phyloP scores from a whole-genome alignment of 92 coral and sea anemone genomes.

The Isaurus tuberculatus region DNA sequence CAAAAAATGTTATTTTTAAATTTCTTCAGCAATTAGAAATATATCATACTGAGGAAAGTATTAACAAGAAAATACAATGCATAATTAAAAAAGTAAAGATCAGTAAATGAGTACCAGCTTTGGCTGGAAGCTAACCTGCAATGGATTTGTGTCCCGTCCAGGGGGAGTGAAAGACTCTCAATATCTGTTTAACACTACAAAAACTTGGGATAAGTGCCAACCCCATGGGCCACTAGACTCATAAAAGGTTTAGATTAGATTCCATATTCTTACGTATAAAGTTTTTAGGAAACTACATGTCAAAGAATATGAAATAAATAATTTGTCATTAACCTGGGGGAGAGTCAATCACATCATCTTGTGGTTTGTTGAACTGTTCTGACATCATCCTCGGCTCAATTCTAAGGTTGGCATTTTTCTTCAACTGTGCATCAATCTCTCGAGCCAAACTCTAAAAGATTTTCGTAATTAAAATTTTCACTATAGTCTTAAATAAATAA shows the following conservation, averaged over 20 bases:
- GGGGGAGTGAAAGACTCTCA: too few species aligned
- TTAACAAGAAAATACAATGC: background rate
- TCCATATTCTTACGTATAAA: too few species aligned
- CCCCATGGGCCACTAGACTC: too few species aligned
- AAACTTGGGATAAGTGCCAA: too few species aligned
- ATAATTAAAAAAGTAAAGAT: too few species aligned
- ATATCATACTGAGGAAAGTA: background rate
- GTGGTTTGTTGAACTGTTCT: slow-evolving; percentile 87
- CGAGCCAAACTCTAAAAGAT: slow-evolving; percentile 75
- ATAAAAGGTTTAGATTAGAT: too few species aligned
- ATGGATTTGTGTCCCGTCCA: too few species aligned
- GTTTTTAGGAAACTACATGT: too few species aligned
- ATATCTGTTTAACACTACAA: too few species aligned
- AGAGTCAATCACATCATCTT: slow-evolving; percentile 68
- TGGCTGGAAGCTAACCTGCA: too few species aligned
- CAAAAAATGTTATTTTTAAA: background rate
- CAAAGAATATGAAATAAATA: background rate
- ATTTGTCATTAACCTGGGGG: slow-evolving; percentile 74
- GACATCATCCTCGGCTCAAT: slow-evolving; percentile 97
- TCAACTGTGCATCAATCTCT: slow-evolving; percentile 82
- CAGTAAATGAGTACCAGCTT: too few species aligned
- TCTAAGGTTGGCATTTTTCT: slow-evolving; percentile 78
- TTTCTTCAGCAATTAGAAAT: too few species aligned
- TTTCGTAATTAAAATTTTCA: background rate
- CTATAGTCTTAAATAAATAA: background rate